Conservation (phyloP, 2,888 invertebrate genomes). For the Melinaea marsaeus region DNA sequence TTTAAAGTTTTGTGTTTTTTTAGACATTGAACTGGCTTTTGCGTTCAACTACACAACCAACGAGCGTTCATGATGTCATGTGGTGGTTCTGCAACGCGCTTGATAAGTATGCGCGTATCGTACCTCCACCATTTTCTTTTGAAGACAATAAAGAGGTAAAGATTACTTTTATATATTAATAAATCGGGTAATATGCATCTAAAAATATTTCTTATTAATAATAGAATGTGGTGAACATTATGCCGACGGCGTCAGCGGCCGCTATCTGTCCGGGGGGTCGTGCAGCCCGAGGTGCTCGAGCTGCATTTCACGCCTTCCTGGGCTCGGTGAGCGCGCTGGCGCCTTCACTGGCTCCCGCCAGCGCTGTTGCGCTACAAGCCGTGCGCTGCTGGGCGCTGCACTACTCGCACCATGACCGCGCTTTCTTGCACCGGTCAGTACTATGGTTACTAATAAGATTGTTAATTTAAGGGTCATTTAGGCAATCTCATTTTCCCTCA, state of each 20-base stretch:
- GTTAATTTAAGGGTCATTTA: no score
- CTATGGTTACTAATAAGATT: no score
- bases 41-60: constrained; percentile 92
- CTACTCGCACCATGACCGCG: constrained; percentile 92
- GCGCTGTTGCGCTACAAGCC: constrained; percentile 93
- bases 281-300: constrained; percentile 67
- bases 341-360: constrained; percentile 90
- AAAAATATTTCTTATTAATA: neutral
- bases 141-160: constrained; percentile 63
- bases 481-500: no score
- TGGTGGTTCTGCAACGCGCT: constrained; percentile 97
- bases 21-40: constrained; percentile 96
- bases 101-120: constrained; percentile 69
- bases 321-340: constrained; percentile 96
- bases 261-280: constrained; percentile 66
- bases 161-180: neutral
- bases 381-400: constrained; percentile 95
- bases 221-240: constrained; percentile 36
- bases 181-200: no score
- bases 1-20: constrained; percentile 8
- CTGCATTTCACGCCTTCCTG: constrained; percentile 89
- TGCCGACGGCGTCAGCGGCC: constrained; percentile 53
- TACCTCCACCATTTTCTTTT: constrained; percentile 45
- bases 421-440: constrained; percentile 86
- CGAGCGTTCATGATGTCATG: constrained; percentile 94